Conservation (phyloP, 2,797 vertebrate species). For the Sebastes oblongus region DNA sequence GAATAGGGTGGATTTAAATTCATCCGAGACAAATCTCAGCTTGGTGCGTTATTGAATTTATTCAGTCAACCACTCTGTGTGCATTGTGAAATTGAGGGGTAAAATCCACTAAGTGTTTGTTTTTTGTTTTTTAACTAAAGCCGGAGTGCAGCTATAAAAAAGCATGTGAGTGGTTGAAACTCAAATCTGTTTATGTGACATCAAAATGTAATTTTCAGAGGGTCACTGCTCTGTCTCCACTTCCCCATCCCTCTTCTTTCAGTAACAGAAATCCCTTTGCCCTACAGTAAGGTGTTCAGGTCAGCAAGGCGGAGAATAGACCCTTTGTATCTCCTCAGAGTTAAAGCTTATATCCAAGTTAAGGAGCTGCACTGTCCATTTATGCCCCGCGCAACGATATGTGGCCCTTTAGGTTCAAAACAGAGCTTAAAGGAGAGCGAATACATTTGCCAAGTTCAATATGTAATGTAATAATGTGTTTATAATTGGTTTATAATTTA, state of each 20-base stretch:
- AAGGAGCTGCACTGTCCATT: neutral
- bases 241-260: neutral
- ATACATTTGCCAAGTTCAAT: neutral
- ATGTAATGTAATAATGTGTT: neutral
- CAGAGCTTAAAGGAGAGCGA: neutral
- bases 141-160: slow-evolving; percentile 31
- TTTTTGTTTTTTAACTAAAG: slow-evolving; percentile 31
- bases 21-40: slow-evolving; percentile 20
- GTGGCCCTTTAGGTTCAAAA: neutral
- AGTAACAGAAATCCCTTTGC: slow-evolving; percentile 12
- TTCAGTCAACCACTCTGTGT: neutral
- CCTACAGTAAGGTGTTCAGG: neutral
- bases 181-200: slow-evolving; percentile 40
- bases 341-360: neutral
- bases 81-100: slow-evolving; percentile 10
- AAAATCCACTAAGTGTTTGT: slow-evolving; percentile 13
- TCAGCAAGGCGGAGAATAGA: neutral
- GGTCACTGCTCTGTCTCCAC: slow-evolving; percentile 3
- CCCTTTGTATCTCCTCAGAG: neutral
- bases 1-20: slow-evolving; percentile 49
- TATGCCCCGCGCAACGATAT: neutral
- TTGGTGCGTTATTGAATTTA: slow-evolving; percentile 17
- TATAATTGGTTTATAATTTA: neutral
- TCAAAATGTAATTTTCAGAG: slow-evolving; percentile 35
- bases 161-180: slow-evolving; percentile 20